Percentiles rank a stretch among this genome's conserved stretches.
Conservation (phyloP, 2,888 invertebrate genomes). For the Lepetodrilus schrolli region DNA sequence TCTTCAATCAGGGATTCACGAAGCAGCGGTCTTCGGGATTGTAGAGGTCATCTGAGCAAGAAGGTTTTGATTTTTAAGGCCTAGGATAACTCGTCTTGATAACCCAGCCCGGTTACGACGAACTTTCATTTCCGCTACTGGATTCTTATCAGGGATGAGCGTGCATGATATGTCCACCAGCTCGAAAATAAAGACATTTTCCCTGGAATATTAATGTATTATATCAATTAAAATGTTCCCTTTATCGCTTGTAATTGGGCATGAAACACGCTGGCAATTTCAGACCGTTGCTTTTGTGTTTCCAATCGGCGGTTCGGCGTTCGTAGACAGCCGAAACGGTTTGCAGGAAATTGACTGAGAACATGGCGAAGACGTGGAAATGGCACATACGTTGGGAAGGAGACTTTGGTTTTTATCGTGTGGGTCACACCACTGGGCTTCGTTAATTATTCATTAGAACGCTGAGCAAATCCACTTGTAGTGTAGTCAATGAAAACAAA, state of each 20-base stretch:
- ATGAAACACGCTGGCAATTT: constrained; percentile 13
- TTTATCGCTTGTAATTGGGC: constrained; percentile 32
- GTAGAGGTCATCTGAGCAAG: no score
- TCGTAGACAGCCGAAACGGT: neutral
- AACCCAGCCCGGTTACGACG: constrained; percentile 18
- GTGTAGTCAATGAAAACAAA: constrained; percentile 1
- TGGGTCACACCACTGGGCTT: neutral
- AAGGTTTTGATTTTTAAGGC: no score
- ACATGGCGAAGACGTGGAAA: neutral
- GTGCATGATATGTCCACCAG: constrained; percentile 29
- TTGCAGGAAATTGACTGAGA: constrained; percentile 10
- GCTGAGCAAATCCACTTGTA: neutral
- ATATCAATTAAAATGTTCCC: constrained; percentile 35
- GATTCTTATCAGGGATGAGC: constrained; percentile 23
- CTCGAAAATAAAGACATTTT: constrained; percentile 30
- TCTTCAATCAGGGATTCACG: constrained; percentile 21
- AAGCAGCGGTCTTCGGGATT: constrained; percentile 6
- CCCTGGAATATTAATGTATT: constrained; percentile 31
- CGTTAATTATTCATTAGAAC: constrained; percentile 1
- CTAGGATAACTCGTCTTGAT: no score
- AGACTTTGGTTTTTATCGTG: neutral
- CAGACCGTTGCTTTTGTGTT: neutral
- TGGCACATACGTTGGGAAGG: constrained; percentile 10
- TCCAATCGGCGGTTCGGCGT: neutral
- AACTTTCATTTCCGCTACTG: constrained; percentile 34